Percentiles rank a stretch among this genome's conserved stretches.
Conservation (phyloP, 2,888 invertebrate genomes). For the Corythucha ciliata region DNA sequence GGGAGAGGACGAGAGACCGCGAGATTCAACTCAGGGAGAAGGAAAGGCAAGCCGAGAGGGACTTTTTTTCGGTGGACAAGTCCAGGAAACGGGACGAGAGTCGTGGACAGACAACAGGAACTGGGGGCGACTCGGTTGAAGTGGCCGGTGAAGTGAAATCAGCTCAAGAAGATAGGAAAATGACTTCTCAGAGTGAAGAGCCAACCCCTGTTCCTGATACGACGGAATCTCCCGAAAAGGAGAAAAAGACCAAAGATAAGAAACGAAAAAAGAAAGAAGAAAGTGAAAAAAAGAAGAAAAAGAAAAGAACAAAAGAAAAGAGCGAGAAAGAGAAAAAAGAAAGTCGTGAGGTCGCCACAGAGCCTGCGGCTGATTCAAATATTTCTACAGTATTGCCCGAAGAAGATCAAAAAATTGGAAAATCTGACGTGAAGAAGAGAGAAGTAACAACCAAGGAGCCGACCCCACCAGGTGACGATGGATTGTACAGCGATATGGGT, state of each 20-base stretch:
- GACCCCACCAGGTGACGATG: slow-evolving; percentile 38
- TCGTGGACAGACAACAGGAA: slow-evolving; percentile 11
- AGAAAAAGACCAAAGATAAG: slow-evolving; percentile 38
- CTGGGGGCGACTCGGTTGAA: slow-evolving; percentile 13
- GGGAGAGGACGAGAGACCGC: slow-evolving; percentile 35
- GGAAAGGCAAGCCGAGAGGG: slow-evolving; percentile 34
- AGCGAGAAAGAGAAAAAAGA: slow-evolving; percentile 29
- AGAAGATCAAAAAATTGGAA: slow-evolving; percentile 35
- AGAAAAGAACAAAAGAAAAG: slow-evolving; percentile 30
- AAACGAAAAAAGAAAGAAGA: slow-evolving; percentile 34
- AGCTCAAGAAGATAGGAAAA: slow-evolving; percentile 3
- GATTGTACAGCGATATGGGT: slow-evolving; percentile 42
- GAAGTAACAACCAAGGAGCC: background rate
- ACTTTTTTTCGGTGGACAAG: slow-evolving; percentile 2
- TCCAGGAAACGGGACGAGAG: slow-evolving; percentile 10
- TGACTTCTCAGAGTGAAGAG: slow-evolving; percentile 9
- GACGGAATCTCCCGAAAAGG: slow-evolving; percentile 38
- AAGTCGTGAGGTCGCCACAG: too few relatives aligned
- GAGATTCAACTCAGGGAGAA: slow-evolving; percentile 35
- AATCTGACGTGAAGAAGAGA: slow-evolving; percentile 5
- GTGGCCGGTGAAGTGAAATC: slow-evolving; percentile 7
- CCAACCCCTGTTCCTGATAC: slow-evolving; percentile 28
- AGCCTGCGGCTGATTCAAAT: slow-evolving; percentile 25
- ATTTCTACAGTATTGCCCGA: slow-evolving; percentile 20
- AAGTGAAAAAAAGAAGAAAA: slow-evolving; percentile 24